phyloP scores from a whole-genome alignment of 2,113 vertebrate genomes.

The Leiothrix lutea region DNA sequence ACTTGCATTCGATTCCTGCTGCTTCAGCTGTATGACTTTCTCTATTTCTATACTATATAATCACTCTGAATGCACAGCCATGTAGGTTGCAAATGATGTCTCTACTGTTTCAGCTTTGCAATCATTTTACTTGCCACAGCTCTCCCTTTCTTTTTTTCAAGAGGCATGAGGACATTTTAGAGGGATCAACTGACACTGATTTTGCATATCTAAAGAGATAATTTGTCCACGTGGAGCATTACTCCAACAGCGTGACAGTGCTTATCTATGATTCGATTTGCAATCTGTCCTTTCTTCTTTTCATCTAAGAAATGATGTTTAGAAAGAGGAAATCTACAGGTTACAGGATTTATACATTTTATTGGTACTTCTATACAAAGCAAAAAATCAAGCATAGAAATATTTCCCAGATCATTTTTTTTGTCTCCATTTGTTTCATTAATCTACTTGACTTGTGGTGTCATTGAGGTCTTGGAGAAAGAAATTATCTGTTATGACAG shows the following conservation, averaged over 20 bases:
- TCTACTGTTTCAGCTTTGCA: not conserved
- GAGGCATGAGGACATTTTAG: slow-evolving; percentile 71
- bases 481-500: slow-evolving; percentile 7
- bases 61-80: not conserved
- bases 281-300: slow-evolving; percentile 16
- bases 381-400: slow-evolving; percentile 24
- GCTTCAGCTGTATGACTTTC: not conserved
- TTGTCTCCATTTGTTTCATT: not conserved
- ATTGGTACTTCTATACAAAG: slow-evolving; percentile 57
- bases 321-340: slow-evolving; percentile 75
- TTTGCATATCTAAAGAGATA: slow-evolving; percentile 86
- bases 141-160: not conserved
- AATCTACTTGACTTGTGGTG: slow-evolving; percentile 45
- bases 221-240: slow-evolving; percentile 82
- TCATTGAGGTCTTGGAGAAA: slow-evolving; percentile 25
- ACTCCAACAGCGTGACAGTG: slow-evolving; percentile 72
- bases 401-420: slow-evolving; percentile 7
- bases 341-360: slow-evolving; percentile 74
- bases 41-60: not conserved
- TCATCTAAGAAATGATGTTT: slow-evolving; percentile 64
- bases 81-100: not conserved
- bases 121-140: slow-evolving; percentile 60
- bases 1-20: not conserved
- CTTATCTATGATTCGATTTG: slow-evolving; percentile 84
- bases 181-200: slow-evolving; percentile 77